Base-by-base conservation (phyloP, 2,113 vertebrate genomes). In the Coptodon rendalli region DNA sequence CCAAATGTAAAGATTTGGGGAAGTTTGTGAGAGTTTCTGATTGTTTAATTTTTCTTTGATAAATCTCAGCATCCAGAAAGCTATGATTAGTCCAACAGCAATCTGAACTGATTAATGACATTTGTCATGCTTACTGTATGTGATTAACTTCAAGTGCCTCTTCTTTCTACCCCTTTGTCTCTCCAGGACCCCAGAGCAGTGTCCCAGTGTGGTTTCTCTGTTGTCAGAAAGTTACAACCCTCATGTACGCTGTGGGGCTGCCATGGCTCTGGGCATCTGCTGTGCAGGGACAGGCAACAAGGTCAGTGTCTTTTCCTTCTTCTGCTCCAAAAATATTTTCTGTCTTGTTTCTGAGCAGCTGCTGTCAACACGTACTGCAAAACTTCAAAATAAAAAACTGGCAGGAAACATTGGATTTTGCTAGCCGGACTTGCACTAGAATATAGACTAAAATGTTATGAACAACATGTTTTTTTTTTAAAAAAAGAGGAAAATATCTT, bases 221-320 rank as follows among this genome's bases (percentile, higher is more conserved):
- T 92, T 99, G 93, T 99, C 99, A 1, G 99, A 99, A 95, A 99
- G 99, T 96, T 99, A 99, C 94, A 99, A 99, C 83, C 99, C 99
- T 48, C 99, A 99, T 1, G 99, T 99, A 82, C 98, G 99, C 81
- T 99, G 98, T 5, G 99, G 99, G 19, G 99, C 99, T 80, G 99
- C 99, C 9, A 98, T 99, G 98, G 99, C 99, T 63, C 94, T 99
- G 88, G 99, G 98, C 10, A 99, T 99, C 96, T 99, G 99, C 96
- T 99, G 99, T 84, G 98, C 99, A 4, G 99, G 99, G 17, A 99
- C 99, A 29, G 99, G 99, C 84, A 99, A 98, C 94, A 99, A 99
- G 98, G 99, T 99, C 57, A 93, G 92, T 36, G 6, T 31, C 3
- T 27, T 24, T 36, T 43, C 5, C 19, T 14, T 29, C 10, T 73